Base-by-base conservation (phyloP, 2,888 invertebrate species). In the Tetropium fuscum region DNA sequence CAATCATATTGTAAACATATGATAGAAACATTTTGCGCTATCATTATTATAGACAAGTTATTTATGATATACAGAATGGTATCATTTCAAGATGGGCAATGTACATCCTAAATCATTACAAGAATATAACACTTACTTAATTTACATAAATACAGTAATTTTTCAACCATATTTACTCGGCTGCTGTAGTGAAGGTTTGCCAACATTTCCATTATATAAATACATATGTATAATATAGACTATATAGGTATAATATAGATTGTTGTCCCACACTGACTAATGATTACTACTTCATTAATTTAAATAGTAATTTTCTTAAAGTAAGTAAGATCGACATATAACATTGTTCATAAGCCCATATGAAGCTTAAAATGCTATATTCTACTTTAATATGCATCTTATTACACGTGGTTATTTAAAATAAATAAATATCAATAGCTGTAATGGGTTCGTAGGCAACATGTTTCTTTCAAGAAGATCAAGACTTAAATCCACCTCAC, bases 171-270 rank as follows among this genome's bases (percentile, higher is more conserved):
- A 41, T 32, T 34, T 54, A 22, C 40, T 58, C 69, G 74, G 80
- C 81, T 81, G 81, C 80, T 77, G 81, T 81, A 83, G 81, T 82
- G 83, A 84, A 82, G 83, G 83, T 84, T 84, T 84, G 83, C 83
- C 83, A 84, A 83, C 80, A 82, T 82, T 80, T 78, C 73, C 73
- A 68, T n/a, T n/a, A 60, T 69, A 65, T 63, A 63, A 57, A 53
- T 30, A 56, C 51, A 53, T 11, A 57, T 48, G 40, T 60, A 22
- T 53, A 53, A 19, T 36, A 22, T 48, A 34, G 7, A 13, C 11
- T 20, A 41, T 41, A 41, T 20, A 3, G 11, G 15, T 4, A 3
- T 47, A 11, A 43, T 25, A 43, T 1, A 8, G 19, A 20, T 20
- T 43, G 32, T 32, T 18, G 34, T 47, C 47, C 8, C 11, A 47